Evolutionary conservation across 2,113 vertebrate genomes (phyloP), one percentile per base, ranked within the genome.

Genomic region (Kobus ellipsiprymnus): DNA sequence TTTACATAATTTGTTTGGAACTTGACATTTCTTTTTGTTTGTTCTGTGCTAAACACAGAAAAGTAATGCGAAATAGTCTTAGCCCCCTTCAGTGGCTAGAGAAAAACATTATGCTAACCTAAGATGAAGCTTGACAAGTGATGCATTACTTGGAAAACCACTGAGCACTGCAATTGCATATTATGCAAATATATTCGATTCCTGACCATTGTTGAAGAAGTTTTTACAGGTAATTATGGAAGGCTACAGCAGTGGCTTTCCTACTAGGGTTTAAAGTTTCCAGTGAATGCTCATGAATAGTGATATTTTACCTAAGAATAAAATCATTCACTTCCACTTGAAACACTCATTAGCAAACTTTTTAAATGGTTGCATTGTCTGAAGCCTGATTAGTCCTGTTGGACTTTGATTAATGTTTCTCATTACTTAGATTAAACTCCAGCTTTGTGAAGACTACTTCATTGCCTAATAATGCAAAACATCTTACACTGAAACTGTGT

Each of bases 381-480:
- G 95, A 86, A 98, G 90, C 36, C 94, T 97, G 83, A 97, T 82
- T 91, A 55, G 94, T 60, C 33, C 52, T 2, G 17, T 48, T 95
- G 77, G 92, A 96, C 97, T 92, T 89, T 98, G 98, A 98, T 98
- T 82, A 98, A 98, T 98, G 86, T 29, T 92, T 40, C 83, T 97
- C 95, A 96, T 98, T 98, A 98, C 67, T 95, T 71, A 95, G 87
- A 97, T 98, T 93, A 98, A 98, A 91, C 74, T 91, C 97, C 95
- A 96, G 90, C 92, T 98, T 97, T 96, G 87, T 90, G 74, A 98
- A 95, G 94, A 94, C 46, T 25, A 96, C 62, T 94, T 64, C n/a
- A 50, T 85, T 59, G 95, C 91, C 93, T 97, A 93, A 97, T 97
- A 96, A 88, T 71, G 50, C 95, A 87, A 98, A 98, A 88, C 94